Evolutionary conservation across 2,797 vertebrate genomes (phyloP), one percentile per base, ranked within the genome.

Genomic region (Erithacus rubecula): DNA sequence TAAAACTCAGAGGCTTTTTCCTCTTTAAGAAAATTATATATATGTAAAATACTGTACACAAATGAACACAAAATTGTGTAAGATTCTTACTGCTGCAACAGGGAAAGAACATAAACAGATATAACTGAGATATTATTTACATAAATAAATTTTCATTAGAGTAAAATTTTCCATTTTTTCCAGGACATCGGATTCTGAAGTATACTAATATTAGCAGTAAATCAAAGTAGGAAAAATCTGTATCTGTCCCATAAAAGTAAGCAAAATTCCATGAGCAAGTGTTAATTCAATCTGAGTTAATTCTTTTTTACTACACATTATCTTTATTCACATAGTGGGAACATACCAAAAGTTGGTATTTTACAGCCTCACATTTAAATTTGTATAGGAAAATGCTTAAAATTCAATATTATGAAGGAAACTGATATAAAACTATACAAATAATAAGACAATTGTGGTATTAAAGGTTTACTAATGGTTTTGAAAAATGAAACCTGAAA

Each of bases 1-100:
- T 71, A 83, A 78, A 90, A 62, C 8, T 6, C 21, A 26, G 17
- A 11, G 1, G 0, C 0, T 5, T 21, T 34, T 43, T 37, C 39
- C 22, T 8, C 34, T 62, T 60, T 34, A 29, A 43, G 36, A 22
- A 70, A 83, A 53, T 19, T 44, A 43, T 29, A 64, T 8, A 51
- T 4, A 9, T 17, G 22, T 17, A 76, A 85, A 65, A 55, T 36
- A 7, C 10, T 47, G 5, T 12, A 51, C 8, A 52, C 0, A 83
- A 56, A 77, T 18, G 1, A 32, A 52, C 22, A n/a, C 5, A 59
- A 59, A 63, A 75, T 34, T 60, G 1, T 74, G 17, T 30, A 56
- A 87, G 56, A 76, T 9, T 78, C 29, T 7, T 82, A 34, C 21
- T 72, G 21, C 5, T 64, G 46, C 26, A 63, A 83, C 62, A 86